Conservation (phyloP, 2,113 vertebrate species). For the Sus scrofa region T2T-Sscrofa CM000829.6:46690001-46690500, state of each 20-base stretch:
- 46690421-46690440: not conserved
- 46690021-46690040: not conserved
- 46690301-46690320: not conserved
- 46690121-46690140: not conserved
- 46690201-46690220: not conserved
- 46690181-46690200: not conserved
- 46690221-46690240: not conserved
- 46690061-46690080: slow-evolving; percentile 48
- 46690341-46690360: not conserved
- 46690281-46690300: not conserved
- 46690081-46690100: slow-evolving; percentile 20
- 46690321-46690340: not conserved
- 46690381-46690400: not conserved
- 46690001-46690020: not conserved
- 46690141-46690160: not conserved
- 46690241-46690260: not conserved
- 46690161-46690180: not conserved
- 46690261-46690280: not conserved
- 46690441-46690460: not conserved
- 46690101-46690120: slow-evolving; percentile 31
- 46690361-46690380: not conserved
- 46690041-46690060: slow-evolving; percentile 28
- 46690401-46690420: not conserved
- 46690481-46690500: not conserved
- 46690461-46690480: not conserved